Evolutionary conservation across 1,140 invertebrate genomes (phyloP), one percentile per base, ranked within the genome.

Genomic region (Conus betulinus): DNA sequence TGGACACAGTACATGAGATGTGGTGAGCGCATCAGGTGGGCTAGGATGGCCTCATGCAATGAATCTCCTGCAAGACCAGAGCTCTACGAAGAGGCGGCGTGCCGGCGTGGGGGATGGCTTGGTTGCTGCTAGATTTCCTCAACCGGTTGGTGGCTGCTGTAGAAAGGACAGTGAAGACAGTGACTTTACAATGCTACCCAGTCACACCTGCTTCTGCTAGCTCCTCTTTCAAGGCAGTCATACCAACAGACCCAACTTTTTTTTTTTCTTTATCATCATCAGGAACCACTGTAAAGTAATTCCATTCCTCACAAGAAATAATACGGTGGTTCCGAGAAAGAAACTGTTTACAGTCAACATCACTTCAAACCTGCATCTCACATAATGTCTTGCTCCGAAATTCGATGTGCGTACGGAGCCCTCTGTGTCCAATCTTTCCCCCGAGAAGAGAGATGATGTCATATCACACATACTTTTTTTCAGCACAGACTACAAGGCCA

Each of bases 81-180:
- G 51, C 79, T 5, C 8, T 7, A 10, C 79, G 39, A 4, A 23
- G 79, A 23, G 79, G 39, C 13, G 79, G 79, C 10, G 51, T 53
- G 51, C 5, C 79, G 13, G 15, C 79, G 5, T 53, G 52, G 13
- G 17, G 51, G 17, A 51, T 27, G 25, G 76, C 51, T 52, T 52
- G 51, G 52, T 23, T 81, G 79, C 17, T 23, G 13, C 79, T 8
- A 51, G 20, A 23, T 39, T 10, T 23, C 51, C 39, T 13, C 39
- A 51, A 23, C 8, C 25, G 39, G 76, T 27, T 78, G 79, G 51
- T 8, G 51, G 79, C 79, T 5, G 79, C 79, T 81, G 79, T 13
- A 23, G 79, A 81, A 52, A 81, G 10, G 79, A 81, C 51, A 81
- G 39, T 23, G 39, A 81, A 53, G 79, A 81, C 39, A 78, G 67